Evolutionary conservation across 2,888 invertebrate genomes (phyloP).

Genomic region (Psylliodes chrysocephalus): DNA sequence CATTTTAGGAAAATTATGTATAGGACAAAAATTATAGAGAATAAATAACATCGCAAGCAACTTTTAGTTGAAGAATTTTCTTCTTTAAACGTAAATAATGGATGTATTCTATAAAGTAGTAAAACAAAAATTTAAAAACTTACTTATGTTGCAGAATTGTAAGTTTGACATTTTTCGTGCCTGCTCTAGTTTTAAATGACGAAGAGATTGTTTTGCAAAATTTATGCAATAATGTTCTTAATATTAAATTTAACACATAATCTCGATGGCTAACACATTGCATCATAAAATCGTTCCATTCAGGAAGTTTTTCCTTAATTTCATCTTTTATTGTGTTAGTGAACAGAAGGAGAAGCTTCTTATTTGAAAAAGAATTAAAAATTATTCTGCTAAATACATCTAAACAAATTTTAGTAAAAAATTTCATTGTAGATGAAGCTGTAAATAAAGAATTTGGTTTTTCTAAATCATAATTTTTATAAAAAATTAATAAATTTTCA

Average conservation of each 20-base stretch:
- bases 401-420: background rate
- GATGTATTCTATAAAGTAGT: too few relatives aligned
- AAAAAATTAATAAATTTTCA: background rate
- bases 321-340: background rate
- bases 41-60: too few relatives aligned
- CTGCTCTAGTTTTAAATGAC: background rate
- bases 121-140: too few relatives aligned
- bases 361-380: background rate
- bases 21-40: too few relatives aligned
- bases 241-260: too few relatives aligned
- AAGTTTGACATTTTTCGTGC: background rate
- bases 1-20: too few relatives aligned
- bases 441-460: background rate
- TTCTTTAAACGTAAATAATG: too few relatives aligned
- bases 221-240: background rate
- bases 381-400: background rate
- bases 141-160: background rate
- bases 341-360: background rate
- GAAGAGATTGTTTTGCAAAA: background rate
- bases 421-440: background rate
- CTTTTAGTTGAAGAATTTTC: too few relatives aligned
- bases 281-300: background rate
- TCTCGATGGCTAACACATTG: background rate
- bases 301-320: too few relatives aligned
- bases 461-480: too few relatives aligned